Evolutionary conservation across 2,113 vertebrate species (phyloP), one percentile per base, ranked within the genome.

Genomic region (Oceanites oceanicus): DNA sequence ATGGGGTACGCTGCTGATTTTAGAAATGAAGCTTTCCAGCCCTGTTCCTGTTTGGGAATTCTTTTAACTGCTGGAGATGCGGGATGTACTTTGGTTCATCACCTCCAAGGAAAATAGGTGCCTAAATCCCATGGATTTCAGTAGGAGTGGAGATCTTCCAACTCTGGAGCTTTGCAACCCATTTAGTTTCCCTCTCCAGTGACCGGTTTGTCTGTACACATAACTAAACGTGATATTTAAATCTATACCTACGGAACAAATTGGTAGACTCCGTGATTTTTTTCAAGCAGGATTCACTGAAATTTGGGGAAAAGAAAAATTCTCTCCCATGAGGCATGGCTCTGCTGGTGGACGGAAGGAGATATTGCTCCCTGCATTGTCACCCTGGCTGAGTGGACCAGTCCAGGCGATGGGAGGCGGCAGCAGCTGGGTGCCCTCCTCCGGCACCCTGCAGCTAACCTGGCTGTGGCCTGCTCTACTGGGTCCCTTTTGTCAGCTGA

Each of bases 161-260:
- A 4, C 9, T 34, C 56, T 22, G 38, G 16, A 7, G 6, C 20
- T 89, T 83, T 47, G 50, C 32, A 74, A 80, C 7, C 23, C 14
- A 12, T 59, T 63, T 74, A 38, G 5, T 61, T 92, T 84, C 20
- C 27, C 14, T 42, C 29, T 80, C 13, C 18, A 4, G 2, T 42
- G 53, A 30, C 8, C 0, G 0, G 2, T 84, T 84, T 66, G 19
- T 66, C 72, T 77, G 42, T 12, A 67, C 9, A 17, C 1, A 1
- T 26, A 49, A 66, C 4, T 49, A 86, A 73, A 34, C 1, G 1
- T 30, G 45, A 68, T 29, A n/a, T 50, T 45, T 67, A 68, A 55
- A 40, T 68, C 14, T 44, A 73, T 62, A 50, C 14, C 15, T 68
- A 62, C 68, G 26, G 26, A 36, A 53, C 10, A 66, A 73, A 32